A percentile compares a stretch with the other conserved stretches of the same genome.
phyloP scores from a whole-genome alignment of 2,113 vertebrate genomes.

The Synchiropus splendidus region DNA sequence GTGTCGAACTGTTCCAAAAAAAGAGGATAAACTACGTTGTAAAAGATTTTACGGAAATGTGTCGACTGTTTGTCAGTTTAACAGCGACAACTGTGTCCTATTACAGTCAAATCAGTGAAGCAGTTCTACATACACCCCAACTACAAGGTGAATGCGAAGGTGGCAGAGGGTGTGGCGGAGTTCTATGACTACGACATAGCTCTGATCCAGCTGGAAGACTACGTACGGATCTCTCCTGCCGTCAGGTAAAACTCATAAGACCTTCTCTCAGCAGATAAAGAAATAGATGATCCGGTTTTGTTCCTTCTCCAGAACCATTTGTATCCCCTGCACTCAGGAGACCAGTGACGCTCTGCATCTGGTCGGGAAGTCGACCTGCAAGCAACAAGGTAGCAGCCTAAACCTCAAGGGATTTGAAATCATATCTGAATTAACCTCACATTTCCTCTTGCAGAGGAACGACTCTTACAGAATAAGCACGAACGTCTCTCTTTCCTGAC shows the following conservation, averaged over 20 bases:
- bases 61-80: no score
- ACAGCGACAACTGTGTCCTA: no score
- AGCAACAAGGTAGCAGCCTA: conserved; percentile 37
- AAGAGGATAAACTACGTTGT: no score
- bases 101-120: conserved; percentile 27
- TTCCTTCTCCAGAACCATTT: conserved; percentile 54
- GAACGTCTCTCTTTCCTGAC: conserved; percentile 54
- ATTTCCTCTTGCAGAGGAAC: conserved; percentile 41
- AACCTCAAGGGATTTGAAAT: neutral
- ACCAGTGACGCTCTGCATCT: conserved; percentile 53
- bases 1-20: no score
- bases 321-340: conserved; percentile 64
- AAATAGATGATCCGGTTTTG: neutral
- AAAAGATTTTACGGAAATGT: no score
- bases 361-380: conserved; percentile 29
- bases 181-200: conserved; percentile 69
- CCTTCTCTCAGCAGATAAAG: neutral
- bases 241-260: conserved; percentile 26
- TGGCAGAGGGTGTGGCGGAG: conserved; percentile 17
- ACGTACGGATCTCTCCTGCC: neutral
- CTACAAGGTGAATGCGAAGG: conserved; percentile 21
- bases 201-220: conserved; percentile 41
- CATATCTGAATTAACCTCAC: neutral
- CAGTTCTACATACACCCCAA: conserved; percentile 14
- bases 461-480: conserved; percentile 27